Base-by-base conservation (phyloP, 2,888 invertebrate species). In the Aporophyla lueneburgensis region DNA sequence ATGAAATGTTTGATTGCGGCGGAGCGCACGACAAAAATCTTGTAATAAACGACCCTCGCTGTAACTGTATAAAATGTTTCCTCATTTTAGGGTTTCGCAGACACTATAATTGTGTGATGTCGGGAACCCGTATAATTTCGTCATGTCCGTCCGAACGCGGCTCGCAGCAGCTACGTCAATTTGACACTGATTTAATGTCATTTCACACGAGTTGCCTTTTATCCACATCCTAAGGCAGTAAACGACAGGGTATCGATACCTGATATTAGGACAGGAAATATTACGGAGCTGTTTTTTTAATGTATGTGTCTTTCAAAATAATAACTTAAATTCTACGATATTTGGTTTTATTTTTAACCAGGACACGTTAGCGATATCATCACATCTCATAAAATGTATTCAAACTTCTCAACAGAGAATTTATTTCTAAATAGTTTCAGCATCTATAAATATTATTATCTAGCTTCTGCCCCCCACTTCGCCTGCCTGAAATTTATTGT, bases 201-300 rank as follows among this genome's bases (percentile, higher is more conserved):
- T 83, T 83, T 84, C 86, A 80, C 78, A 88, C 84, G 82, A 86
- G 84, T 85, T 86, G 86, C 88, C 87, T 80, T 88, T 89, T 86
- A 83, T 49, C 71, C 78, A 78, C 79, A 81, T 61, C 65, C 74
- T 54, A 59, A 70, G 49, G 69, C 71, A 65, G 51, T 43, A 59
- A 54, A 67, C 61, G 73, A 67, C 33, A 69, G 27, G n/a, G 6
- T 72, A 80, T 80, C 65, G 69, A 80, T 75, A 69, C 21, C 24
- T 51, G 21, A 68, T 33, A 65, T 49, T 33, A 53, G 14, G 12
- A 46, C 16, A 24, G 16, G 3, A 56, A 56, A 51, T 51, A 33
- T 62, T 21, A 9, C 5, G 5, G 43, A 14, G 9, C 27, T 2
- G n/a, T n/a, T n/a, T 66, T 58, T 43, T 27, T 16, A 27, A 16